These are phyloP conservation scores for Mythimna vitellina DNA, from an alignment of 2,888 invertebrate species.

Conservation along the genomic window DNA sequence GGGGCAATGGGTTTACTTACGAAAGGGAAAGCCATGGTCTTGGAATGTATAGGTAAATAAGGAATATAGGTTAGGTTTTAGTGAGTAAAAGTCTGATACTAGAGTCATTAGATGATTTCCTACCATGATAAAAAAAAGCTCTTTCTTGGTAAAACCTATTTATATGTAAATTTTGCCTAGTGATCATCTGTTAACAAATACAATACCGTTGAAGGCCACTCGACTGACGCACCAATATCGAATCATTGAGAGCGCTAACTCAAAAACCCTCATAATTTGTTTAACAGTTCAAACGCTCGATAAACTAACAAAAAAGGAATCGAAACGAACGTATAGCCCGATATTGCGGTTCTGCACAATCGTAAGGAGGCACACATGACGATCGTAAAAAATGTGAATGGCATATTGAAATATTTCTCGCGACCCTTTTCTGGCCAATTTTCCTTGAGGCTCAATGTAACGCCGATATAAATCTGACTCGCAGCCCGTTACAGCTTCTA, in stretches of 20 bases:
- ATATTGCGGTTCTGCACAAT: conserved; percentile 85
- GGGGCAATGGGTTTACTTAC: no score
- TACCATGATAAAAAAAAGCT: no score
- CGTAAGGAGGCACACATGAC: conserved; percentile 84
- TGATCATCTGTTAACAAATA: neutral
- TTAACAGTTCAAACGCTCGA: conserved; percentile 68
- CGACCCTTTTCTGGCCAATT: conserved; percentile 85
- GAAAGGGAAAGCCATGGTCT: no score
- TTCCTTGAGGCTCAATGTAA: conserved; percentile 81
- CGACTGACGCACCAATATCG: conserved; percentile 6
- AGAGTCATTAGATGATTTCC: no score
- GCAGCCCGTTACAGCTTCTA: conserved; percentile 75
- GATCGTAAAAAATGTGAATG: conserved; percentile 88
- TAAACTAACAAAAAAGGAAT: conserved; percentile 77
- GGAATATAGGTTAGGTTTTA: no score
- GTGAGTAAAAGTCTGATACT: no score
- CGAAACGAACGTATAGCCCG: conserved; percentile 76
- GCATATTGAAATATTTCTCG: conserved; percentile 89
- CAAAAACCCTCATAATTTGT: conserved; percentile 61
- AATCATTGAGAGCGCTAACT: conserved; percentile 24
- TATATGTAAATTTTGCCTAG: neutral
- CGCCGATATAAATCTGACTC: conserved; percentile 83
- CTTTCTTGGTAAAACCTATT: neutral
- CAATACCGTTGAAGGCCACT: neutral
- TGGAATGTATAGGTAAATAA: no score